Evolutionary conservation across 2,113 vertebrate species (phyloP).

Genomic region (Sceloporus tristichus): DNA sequence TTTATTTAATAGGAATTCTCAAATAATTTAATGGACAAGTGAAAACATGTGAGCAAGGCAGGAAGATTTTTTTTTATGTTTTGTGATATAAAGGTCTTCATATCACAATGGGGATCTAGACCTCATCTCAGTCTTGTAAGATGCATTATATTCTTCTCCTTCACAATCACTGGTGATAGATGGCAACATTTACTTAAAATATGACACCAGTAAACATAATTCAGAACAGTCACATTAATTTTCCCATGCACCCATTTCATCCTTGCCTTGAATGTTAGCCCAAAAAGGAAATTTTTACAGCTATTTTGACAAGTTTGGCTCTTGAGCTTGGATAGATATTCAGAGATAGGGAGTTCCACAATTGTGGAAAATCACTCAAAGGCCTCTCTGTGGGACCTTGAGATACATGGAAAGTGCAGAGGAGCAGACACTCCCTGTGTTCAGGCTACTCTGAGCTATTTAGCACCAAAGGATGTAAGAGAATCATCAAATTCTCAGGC

Average conservation of each 20-base stretch:
- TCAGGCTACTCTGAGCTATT: background rate
- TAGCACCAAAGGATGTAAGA: background rate
- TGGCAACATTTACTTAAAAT: no score
- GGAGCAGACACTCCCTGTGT: background rate
- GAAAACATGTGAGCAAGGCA: no score
- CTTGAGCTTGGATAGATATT: background rate
- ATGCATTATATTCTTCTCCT: no score
- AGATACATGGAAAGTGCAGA: background rate
- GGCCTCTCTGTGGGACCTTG: background rate
- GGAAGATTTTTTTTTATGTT: no score
- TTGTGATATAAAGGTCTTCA: no score
- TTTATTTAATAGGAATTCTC: no score
- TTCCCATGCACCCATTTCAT: background rate
- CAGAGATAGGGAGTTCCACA: background rate
- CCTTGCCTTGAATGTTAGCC: background rate
- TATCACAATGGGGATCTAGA: no score
- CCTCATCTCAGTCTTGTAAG: no score
- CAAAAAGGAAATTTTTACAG: background rate
- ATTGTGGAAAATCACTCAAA: background rate
- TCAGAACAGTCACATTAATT: background rate
- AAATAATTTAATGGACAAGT: no score
- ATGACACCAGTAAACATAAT: no score
- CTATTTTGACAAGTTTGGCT: background rate
- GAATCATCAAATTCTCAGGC: no score
- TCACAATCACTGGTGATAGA: no score